These are phyloP conservation scores for Dryococelus australis DNA, from an alignment of 2,888 invertebrate species.

Conservation along the genomic window DNA sequence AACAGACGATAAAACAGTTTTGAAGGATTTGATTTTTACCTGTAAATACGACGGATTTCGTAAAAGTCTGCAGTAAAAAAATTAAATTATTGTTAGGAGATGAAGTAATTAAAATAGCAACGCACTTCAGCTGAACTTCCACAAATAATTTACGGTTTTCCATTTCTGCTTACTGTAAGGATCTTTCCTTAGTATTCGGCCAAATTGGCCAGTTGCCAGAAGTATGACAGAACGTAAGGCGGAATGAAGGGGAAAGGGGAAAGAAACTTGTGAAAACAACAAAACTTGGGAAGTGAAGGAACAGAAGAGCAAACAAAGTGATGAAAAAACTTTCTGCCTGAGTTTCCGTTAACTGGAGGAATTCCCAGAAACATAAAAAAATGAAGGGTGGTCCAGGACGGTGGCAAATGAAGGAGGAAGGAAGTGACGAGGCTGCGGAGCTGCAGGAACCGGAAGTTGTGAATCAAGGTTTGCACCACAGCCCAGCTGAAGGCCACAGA, in stretches of 20 bases:
- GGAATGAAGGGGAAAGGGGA: background rate
- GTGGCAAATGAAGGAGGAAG: background rate
- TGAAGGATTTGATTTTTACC: no score
- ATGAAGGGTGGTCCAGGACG: background rate
- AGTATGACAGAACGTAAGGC: background rate
- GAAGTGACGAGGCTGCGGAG: background rate
- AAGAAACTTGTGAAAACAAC: background rate
- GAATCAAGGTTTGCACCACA: background rate
- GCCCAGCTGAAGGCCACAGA: background rate
- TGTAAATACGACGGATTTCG: no score
- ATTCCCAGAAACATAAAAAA: background rate
- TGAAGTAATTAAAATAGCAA: background rate
- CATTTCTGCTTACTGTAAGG: background rate
- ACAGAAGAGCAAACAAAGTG: background rate
- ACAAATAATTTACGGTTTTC: background rate
- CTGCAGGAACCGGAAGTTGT: slow-evolving; percentile 5
- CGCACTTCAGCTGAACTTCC: background rate
- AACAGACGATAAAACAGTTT: no score
- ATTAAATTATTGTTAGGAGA: background rate
- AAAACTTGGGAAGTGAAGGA: background rate
- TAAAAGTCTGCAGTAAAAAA: background rate
- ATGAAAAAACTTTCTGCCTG: background rate
- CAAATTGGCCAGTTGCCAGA: background rate
- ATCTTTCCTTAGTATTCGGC: background rate
- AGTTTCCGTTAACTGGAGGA: background rate